Evolutionary conservation across 1,140 invertebrate species (phyloP).

Genomic region (Listronotus oregonensis): DNA sequence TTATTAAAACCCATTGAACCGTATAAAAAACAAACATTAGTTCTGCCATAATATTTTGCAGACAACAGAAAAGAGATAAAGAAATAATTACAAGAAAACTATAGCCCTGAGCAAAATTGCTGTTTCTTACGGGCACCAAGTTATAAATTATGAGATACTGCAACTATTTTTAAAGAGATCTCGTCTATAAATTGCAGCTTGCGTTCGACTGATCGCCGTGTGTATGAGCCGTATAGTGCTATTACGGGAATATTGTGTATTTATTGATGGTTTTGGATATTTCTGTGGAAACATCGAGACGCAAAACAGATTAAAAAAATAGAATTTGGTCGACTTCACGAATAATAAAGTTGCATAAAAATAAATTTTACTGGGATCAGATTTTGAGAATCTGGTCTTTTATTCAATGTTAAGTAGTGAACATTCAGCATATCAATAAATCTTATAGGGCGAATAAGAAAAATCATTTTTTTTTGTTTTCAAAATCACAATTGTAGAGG

Average conservation of each 20-base stretch:
- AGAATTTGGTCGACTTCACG: too few relatives aligned
- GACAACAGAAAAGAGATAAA: slow-evolving; percentile 19
- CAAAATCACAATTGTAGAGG: too few relatives aligned
- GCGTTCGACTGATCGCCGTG: slow-evolving; percentile 7
- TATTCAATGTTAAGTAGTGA: too few relatives aligned
- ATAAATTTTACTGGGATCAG: too few relatives aligned
- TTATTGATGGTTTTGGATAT: slow-evolving; percentile 26
- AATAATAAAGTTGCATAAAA: too few relatives aligned
- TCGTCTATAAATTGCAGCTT: slow-evolving; percentile 18
- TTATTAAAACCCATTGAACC: too few relatives aligned
- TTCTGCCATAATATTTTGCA: slow-evolving; percentile 12
- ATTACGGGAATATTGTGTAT: slow-evolving; percentile 20
- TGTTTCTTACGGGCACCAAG: slow-evolving; percentile 8
- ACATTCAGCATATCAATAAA: too few relatives aligned
- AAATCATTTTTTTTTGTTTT: too few relatives aligned
- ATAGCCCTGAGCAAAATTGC: slow-evolving; percentile 5
- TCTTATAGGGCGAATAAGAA: too few relatives aligned
- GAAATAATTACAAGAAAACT: slow-evolving; percentile 23
- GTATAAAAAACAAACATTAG: slow-evolving; percentile 5
- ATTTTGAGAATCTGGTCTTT: too few relatives aligned
- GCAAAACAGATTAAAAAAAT: too few relatives aligned
- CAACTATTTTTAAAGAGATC: slow-evolving; percentile 20
- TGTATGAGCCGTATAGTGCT: slow-evolving; percentile 1
- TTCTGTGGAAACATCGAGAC: slow-evolving; percentile 1
- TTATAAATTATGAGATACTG: slow-evolving; percentile 24